phyloP scores from a whole-genome alignment of 2,113 vertebrate genomes.

The Bambusicola thoracicus region DNA sequence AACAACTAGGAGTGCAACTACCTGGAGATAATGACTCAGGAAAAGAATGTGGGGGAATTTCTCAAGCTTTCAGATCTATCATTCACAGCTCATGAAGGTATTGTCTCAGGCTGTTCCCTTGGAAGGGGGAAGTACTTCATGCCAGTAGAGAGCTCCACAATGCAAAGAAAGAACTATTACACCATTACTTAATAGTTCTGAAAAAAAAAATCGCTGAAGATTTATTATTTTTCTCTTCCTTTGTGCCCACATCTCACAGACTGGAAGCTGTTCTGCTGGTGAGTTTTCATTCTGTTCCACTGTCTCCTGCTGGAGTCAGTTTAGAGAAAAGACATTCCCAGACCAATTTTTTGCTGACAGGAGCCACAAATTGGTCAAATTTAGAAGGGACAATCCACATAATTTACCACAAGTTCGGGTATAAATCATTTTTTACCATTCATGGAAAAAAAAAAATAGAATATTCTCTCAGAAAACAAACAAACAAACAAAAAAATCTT shows the following conservation, averaged over 20 bases:
- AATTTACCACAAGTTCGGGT: neutral
- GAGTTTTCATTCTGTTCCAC: neutral
- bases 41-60: neutral
- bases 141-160: neutral
- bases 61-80: neutral
- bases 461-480: neutral
- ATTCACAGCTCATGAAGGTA: neutral
- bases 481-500: neutral
- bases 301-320: neutral
- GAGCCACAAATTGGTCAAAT: neutral
- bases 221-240: neutral
- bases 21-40: neutral
- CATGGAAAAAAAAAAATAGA: neutral
- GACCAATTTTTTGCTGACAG: neutral
- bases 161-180: neutral
- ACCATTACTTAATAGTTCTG: neutral
- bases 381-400: neutral
- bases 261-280: neutral
- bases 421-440: neutral
- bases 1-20: neutral
- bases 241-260: neutral
- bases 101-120: neutral
- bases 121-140: neutral
- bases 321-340: neutral
- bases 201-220: neutral